phyloP scores from a whole-genome alignment of 2,888 invertebrate species.

The Torymus auratus region DNA sequence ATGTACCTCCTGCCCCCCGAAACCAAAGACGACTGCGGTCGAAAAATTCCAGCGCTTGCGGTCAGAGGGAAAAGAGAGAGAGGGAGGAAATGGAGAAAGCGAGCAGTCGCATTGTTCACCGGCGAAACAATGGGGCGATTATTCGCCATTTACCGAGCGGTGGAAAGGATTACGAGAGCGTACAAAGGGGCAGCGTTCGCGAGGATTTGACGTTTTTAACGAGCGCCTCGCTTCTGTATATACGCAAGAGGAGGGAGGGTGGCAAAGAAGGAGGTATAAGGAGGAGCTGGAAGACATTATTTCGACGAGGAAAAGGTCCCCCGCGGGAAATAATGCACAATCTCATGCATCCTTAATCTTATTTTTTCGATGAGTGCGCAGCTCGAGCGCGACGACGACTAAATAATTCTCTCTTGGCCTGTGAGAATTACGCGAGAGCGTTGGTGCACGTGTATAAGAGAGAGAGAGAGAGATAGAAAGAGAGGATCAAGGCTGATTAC shows the following conservation, averaged over 20 bases:
- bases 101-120: conserved; percentile 67
- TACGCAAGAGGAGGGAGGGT: neutral
- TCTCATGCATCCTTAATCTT: conserved; percentile 45
- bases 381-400: neutral
- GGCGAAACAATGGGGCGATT: conserved; percentile 70
- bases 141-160: conserved; percentile 68
- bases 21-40: conserved; percentile 5
- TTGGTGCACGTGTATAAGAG: neutral
- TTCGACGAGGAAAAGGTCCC: conserved; percentile 26
- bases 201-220: conserved; percentile 46
- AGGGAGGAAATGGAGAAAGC: neutral
- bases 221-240: neutral
- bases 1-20: too few species aligned
- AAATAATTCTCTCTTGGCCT: conserved; percentile 39
- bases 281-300: neutral
- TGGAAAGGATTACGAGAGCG: neutral
- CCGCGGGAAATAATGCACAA: conserved; percentile 47
- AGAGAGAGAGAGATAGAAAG: too few species aligned
- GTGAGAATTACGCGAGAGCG: conserved; percentile 11
- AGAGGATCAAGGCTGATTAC: conserved; percentile 29
- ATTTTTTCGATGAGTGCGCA: conserved; percentile 12
- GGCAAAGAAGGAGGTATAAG: neutral
- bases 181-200: too few species aligned
- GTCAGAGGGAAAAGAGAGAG: conserved; percentile 55
- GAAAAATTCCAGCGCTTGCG: conserved; percentile 37